Evolutionary conservation across 1,140 invertebrate species (phyloP).

Genomic region (Pararge aegeria): DNA sequence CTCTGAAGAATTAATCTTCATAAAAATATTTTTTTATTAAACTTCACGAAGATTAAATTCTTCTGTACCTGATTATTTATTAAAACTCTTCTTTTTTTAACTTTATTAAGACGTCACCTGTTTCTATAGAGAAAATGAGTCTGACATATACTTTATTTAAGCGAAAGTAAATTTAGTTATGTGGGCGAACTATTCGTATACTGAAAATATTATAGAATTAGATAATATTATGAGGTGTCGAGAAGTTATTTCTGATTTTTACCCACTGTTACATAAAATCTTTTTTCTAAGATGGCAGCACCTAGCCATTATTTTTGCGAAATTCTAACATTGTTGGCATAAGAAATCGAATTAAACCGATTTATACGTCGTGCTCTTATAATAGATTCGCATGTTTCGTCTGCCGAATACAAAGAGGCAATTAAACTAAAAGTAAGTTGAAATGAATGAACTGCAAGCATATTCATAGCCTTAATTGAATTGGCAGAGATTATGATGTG

Average conservation of each 20-base stretch:
- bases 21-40: no score
- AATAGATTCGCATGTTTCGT: constrained; percentile 7
- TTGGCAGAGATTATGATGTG: neutral
- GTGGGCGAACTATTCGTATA: constrained; percentile 1
- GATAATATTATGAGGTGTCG: constrained; percentile 9
- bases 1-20: no score
- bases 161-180: constrained; percentile 3
- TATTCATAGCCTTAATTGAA: constrained; percentile 6
- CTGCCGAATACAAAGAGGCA: neutral
- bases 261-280: constrained; percentile 25
- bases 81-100: no score
- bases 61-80: no score
- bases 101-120: neutral
- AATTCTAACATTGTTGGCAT: constrained; percentile 37
- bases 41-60: no score
- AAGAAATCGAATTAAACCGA: constrained; percentile 29
- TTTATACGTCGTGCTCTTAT: constrained; percentile 7
- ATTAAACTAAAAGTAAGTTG: neutral
- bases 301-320: constrained; percentile 27
- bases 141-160: neutral
- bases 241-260: constrained; percentile 15
- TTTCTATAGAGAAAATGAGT: neutral
- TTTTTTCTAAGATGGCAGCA: constrained; percentile 13
- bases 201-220: constrained; percentile 3
- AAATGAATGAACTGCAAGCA: constrained; percentile 4